These are phyloP conservation scores for Myotis findleyi DNA, from an alignment of 2,797 vertebrate species.

Conservation along the genomic window DNA sequence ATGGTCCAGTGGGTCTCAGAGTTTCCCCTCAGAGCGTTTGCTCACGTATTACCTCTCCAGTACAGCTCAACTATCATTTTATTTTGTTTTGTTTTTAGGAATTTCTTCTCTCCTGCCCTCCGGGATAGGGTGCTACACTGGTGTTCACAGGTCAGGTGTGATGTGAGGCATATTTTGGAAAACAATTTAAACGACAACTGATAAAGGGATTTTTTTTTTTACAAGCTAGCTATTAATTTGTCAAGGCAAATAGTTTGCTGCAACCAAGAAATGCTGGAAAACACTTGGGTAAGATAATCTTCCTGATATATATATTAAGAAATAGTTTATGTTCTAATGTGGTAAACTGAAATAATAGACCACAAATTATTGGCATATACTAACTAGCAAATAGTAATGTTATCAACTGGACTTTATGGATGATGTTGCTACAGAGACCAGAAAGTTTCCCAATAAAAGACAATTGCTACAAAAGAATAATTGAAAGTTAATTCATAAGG, in stretches of 20 bases:
- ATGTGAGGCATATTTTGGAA: background rate
- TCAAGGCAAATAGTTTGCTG: background rate
- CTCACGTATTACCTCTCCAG: background rate
- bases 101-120: conserved; percentile 64
- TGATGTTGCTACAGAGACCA: conserved; percentile 15
- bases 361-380: background rate
- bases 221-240: background rate
- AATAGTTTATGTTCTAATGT: conserved; percentile 4
- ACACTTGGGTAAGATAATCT: background rate
- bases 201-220: conserved; percentile 18
- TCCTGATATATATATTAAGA: background rate
- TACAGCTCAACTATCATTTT: background rate
- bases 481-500: conserved; percentile 55
- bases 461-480: conserved; percentile 37
- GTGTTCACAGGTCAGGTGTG: conserved; percentile 25
- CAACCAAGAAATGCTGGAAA: background rate
- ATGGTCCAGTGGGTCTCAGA: conserved; percentile 38
- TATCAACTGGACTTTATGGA: background rate
- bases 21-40: conserved; percentile 63
- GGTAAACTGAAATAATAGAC: background rate
- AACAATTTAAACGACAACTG: conserved; percentile 41
- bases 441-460: conserved; percentile 56
- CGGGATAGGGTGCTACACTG: background rate
- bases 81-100: background rate
- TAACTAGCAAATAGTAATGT: conserved; percentile 47